These are phyloP conservation scores for Anastatus disparis DNA, from an alignment of 1,140 invertebrate genomes.

Conservation along the genomic window DNA sequence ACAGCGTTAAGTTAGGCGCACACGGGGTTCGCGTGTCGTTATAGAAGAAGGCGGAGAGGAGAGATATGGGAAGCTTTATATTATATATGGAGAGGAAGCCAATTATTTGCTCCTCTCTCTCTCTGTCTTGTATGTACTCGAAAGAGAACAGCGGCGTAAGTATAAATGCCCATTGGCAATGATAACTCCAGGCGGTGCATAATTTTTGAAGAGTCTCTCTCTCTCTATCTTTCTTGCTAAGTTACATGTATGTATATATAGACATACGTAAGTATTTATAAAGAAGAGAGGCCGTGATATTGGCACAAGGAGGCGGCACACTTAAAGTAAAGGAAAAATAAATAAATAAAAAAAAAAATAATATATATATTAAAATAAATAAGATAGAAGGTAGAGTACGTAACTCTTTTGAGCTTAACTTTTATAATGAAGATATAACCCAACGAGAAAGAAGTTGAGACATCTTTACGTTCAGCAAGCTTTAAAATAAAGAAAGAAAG, in stretches of 20 bases:
- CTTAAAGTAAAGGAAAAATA: neutral
- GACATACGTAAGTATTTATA: neutral
- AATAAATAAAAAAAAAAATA: neutral
- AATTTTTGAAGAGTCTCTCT: slow-evolving; percentile 53
- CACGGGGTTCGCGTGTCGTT: too few relatives aligned
- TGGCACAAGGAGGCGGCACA: slow-evolving; percentile 15
- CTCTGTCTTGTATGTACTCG: too few relatives aligned
- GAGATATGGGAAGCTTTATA: slow-evolving; percentile 30
- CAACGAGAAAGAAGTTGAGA: too few relatives aligned
- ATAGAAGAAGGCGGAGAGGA: neutral
- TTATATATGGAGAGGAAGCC: slow-evolving; percentile 58
- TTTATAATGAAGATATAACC: slow-evolving; percentile 67
- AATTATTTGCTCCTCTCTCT: slow-evolving; percentile 61
- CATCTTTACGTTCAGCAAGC: slow-evolving; percentile 62
- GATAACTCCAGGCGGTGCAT: slow-evolving; percentile 60
- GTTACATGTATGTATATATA: too few relatives aligned
- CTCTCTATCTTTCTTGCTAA: too few relatives aligned
- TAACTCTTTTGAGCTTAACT: slow-evolving; percentile 58
- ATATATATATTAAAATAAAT: neutral
- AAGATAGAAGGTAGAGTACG: slow-evolving; percentile 50
- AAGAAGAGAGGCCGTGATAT: slow-evolving; percentile 23
- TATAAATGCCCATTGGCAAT: slow-evolving; percentile 51
- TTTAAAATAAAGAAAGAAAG: neutral
- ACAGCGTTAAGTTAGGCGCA: too few relatives aligned
- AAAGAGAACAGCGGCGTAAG: too few relatives aligned